Evolutionary conservation across 2,113 vertebrate genomes (phyloP).

Genomic region (Alligator sinensis): DNA sequence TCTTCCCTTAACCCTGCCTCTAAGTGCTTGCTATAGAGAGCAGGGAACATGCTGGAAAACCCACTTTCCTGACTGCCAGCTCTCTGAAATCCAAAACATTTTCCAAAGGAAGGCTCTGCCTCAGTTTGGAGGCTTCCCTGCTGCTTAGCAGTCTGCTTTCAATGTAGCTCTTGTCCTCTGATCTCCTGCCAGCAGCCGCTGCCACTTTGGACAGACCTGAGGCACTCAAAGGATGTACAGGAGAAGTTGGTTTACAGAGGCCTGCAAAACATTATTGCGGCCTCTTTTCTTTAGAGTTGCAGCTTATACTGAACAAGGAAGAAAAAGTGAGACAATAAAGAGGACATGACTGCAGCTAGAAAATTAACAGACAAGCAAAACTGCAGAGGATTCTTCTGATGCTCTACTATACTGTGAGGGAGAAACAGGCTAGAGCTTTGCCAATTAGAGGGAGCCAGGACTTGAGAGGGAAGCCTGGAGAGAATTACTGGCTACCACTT

Average conservation of each 20-base stretch:
- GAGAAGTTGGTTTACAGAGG: neutral
- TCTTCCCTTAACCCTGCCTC: neutral
- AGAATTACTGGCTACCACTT: neutral
- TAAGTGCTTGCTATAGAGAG: neutral
- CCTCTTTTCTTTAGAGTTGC: neutral
- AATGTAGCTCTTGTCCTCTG: neutral
- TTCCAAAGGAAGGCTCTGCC: neutral
- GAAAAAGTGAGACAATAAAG: neutral
- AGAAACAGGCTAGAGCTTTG: neutral
- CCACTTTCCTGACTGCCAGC: neutral
- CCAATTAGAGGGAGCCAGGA: neutral
- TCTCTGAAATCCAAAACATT: neutral
- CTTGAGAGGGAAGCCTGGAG: neutral
- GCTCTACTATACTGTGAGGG: neutral
- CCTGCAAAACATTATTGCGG: neutral
- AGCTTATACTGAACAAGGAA: neutral
- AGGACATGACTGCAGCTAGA: neutral
- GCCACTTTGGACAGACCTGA: neutral
- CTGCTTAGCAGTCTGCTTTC: neutral
- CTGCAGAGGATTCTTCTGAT: neutral
- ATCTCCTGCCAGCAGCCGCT: neutral
- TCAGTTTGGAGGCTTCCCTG: neutral
- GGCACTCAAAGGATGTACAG: neutral
- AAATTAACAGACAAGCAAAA: neutral
- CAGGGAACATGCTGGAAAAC: neutral